A percentile compares a stretch with the other conserved stretches of the same genome.
phyloP scores from a whole-genome alignment of 2,113 vertebrate species.

The Columbina picui region DNA sequence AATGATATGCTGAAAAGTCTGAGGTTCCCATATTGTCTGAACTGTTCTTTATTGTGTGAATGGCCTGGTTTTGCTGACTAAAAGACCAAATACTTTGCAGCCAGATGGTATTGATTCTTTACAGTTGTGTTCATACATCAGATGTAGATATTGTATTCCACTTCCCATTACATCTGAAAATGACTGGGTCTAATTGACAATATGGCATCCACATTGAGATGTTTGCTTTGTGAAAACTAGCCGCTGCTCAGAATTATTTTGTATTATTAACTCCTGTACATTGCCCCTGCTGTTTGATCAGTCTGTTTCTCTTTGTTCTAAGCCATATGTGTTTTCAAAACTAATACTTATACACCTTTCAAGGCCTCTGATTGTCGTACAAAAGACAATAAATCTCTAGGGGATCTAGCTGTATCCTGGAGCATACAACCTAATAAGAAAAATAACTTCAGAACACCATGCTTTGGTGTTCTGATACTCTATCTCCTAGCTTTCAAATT shows the following conservation, averaged over 20 bases:
- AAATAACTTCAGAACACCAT: slow-evolving; percentile 46
- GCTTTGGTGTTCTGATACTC: slow-evolving; percentile 58
- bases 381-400: slow-evolving; percentile 55
- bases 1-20: slow-evolving; percentile 49
- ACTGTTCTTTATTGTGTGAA: slow-evolving; percentile 30
- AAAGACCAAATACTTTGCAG: slow-evolving; percentile 27
- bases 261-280: slow-evolving; percentile 65
- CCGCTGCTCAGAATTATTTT: slow-evolving; percentile 61
- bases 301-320: slow-evolving; percentile 62
- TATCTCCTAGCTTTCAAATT: slow-evolving; percentile 47
- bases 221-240: slow-evolving; percentile 61
- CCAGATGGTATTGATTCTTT: slow-evolving; percentile 72
- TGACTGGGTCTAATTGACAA: slow-evolving; percentile 65
- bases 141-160: slow-evolving; percentile 71
- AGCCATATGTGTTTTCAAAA: slow-evolving; percentile 68
- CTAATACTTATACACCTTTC: slow-evolving; percentile 60
- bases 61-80: not conserved
- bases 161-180: slow-evolving; percentile 71
- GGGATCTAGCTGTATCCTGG: slow-evolving; percentile 53
- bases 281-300: slow-evolving; percentile 61
- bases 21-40: slow-evolving; percentile 28
- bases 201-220: slow-evolving; percentile 66
- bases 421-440: slow-evolving; percentile 62
- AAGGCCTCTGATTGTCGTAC: slow-evolving; percentile 43
- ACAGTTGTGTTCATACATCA: slow-evolving; percentile 70